These are phyloP conservation scores for Dolichomitus sp. DNA, from an alignment of 2,888 invertebrate genomes.

Conservation along the genomic window DNA sequence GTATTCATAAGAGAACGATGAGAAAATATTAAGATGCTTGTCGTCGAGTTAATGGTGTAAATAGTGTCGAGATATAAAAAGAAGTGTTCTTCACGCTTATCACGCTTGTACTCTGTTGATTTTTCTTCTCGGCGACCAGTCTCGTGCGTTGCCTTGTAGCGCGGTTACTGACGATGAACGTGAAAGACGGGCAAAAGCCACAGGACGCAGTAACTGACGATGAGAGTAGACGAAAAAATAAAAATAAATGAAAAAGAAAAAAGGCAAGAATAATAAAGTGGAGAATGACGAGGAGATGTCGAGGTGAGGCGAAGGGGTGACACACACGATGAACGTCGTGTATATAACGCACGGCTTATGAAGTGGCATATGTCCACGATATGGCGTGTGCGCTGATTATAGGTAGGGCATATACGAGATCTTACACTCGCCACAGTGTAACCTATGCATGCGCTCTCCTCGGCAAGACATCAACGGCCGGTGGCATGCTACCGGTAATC, in stretches of 20 bases:
- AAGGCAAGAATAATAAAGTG: constrained; percentile 28
- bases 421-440: constrained; percentile 3
- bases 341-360: constrained; percentile 31
- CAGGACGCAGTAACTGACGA: constrained; percentile 32
- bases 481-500: constrained; percentile 65
- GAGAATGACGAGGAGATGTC: constrained; percentile 45
- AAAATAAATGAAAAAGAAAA: constrained; percentile 27
- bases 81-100: constrained; percentile 59
- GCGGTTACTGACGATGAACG: constrained; percentile 31
- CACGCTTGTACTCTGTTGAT: constrained; percentile 65
- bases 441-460: constrained; percentile 24
- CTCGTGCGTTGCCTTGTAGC: not conserved
- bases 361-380: constrained; percentile 57
- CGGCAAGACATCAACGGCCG: constrained; percentile 29
- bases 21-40: constrained; percentile 36
- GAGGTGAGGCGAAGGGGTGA: constrained; percentile 17
- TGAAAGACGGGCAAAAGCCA: constrained; percentile 33
- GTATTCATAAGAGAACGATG: not conserved
- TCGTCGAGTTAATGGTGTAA: constrained; percentile 57
- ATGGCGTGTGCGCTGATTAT: constrained; percentile 50
- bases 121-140: constrained; percentile 40
- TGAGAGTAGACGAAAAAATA: not conserved
- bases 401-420: constrained; percentile 33
- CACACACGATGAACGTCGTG: constrained; percentile 1
- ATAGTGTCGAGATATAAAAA: constrained; percentile 48